Conservation (phyloP, 2,888 invertebrate species). For the Andrena marginata region DNA sequence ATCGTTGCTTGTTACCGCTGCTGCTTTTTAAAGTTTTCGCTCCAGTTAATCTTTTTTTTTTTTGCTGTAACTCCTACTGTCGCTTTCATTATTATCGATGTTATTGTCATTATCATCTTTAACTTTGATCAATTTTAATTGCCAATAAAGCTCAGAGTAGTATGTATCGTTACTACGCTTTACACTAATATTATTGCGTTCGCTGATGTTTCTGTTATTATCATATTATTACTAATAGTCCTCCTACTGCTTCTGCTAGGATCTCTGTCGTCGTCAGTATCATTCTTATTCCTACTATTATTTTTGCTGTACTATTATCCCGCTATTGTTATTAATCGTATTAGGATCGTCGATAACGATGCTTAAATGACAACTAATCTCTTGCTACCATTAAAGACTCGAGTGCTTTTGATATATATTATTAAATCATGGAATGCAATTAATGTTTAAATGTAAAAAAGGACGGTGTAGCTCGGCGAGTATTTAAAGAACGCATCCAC, state of each 20-base stretch:
- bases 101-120: not conserved
- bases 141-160: not conserved
- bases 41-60: not conserved
- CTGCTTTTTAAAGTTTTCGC: not conserved
- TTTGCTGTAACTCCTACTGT: not conserved
- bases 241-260: too few relatives aligned
- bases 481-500: not conserved
- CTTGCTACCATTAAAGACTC: not conserved
- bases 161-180: not conserved
- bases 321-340: not conserved
- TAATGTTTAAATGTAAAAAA: slow-evolving; percentile 4
- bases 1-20: not conserved
- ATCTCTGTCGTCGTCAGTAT: not conserved
- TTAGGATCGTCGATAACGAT: not conserved
- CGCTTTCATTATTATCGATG: not conserved
- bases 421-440: slow-evolving; percentile 3
- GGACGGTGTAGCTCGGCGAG: not conserved
- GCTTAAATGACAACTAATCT: not conserved
- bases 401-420: not conserved
- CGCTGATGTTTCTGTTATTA: too few relatives aligned
- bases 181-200: not conserved
- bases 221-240: too few relatives aligned
- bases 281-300: slow-evolving; percentile 9
- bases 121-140: not conserved
- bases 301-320: not conserved